These are phyloP conservation scores for Desmophyllum pertusum DNA, from an alignment of 92 coral and sea anemone genomes.

Conservation along the genomic window DNA sequence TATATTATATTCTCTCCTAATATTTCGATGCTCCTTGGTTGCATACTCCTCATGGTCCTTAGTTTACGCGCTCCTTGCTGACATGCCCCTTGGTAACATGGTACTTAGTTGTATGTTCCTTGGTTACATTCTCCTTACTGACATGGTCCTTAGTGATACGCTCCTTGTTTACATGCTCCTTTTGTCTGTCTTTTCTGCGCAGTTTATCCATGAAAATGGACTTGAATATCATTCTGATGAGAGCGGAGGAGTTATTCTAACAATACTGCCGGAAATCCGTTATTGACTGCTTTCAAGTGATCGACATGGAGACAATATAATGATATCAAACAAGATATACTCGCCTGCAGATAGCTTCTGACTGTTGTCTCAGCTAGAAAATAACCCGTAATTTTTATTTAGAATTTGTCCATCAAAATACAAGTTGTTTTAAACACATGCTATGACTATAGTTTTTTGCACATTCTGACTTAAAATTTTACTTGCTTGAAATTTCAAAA, in stretches of 20 bases:
- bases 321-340: conserved; percentile 8
- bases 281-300: conserved; percentile 89
- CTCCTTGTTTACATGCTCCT: not conserved
- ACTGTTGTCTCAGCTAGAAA: not conserved
- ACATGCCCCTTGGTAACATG: not conserved
- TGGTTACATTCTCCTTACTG: no score
- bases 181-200: conserved; percentile 18
- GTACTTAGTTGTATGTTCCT: no score
- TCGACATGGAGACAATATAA: conserved; percentile 46
- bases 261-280: conserved; percentile 94
- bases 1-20: no score
- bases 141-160: no score
- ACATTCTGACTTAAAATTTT: not conserved
- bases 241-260: conserved; percentile 92
- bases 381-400: not conserved
- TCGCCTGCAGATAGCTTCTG: no score
- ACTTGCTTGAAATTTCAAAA: not conserved
- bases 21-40: no score
- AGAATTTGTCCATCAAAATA: not conserved
- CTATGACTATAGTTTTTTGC: not conserved
- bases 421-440: not conserved
- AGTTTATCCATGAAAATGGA: conserved; percentile 98
- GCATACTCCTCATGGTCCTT: no score
- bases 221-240: conserved; percentile 75
- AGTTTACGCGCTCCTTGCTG: no score